Percentiles rank a stretch among this genome's conserved stretches.
phyloP scores from a whole-genome alignment of 1,140 invertebrate genomes.

The Frieseomelitta varia region DNA sequence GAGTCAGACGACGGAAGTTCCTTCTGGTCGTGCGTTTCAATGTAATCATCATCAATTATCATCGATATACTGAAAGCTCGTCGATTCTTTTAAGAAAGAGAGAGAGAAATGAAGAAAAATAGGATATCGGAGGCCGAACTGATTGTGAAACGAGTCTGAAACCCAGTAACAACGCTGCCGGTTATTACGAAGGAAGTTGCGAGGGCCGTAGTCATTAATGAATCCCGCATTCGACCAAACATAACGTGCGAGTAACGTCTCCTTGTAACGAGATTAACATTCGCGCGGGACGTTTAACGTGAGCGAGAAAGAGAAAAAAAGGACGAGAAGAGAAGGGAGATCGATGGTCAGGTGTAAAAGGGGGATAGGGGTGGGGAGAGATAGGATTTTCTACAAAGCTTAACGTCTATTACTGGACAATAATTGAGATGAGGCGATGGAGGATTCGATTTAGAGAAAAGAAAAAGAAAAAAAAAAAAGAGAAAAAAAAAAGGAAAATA shows the following conservation, averaged over 20 bases:
- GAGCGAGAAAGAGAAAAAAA: background rate
- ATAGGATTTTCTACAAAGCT: constrained; percentile 47
- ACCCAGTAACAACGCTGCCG: background rate
- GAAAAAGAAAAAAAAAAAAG: background rate
- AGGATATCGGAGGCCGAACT: constrained; percentile 4
- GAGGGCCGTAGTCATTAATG: constrained; percentile 48
- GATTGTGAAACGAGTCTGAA: background rate
- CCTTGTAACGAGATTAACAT: constrained; percentile 40
- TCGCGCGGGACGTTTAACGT: constrained; percentile 17
- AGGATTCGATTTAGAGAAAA: constrained; percentile 11
- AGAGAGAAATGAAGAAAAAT: background rate
- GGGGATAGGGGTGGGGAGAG: background rate
- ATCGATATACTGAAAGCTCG: constrained; percentile 10
- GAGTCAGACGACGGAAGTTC: background rate
- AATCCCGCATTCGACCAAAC: constrained; percentile 47
- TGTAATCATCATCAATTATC: background rate
- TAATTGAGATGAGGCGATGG: constrained; percentile 52
- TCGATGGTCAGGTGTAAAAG: background rate
- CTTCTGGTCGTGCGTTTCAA: background rate
- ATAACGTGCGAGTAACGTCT: constrained; percentile 40
- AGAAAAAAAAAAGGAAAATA: background rate
- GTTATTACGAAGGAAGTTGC: constrained; percentile 43
- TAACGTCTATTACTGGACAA: constrained; percentile 61
- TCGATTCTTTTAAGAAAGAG: background rate
- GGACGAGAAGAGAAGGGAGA: background rate